Percentiles rank a stretch among this genome's conserved stretches.
phyloP scores from a whole-genome alignment of 2,113 vertebrate species.

The Calidris pugnax region DNA sequence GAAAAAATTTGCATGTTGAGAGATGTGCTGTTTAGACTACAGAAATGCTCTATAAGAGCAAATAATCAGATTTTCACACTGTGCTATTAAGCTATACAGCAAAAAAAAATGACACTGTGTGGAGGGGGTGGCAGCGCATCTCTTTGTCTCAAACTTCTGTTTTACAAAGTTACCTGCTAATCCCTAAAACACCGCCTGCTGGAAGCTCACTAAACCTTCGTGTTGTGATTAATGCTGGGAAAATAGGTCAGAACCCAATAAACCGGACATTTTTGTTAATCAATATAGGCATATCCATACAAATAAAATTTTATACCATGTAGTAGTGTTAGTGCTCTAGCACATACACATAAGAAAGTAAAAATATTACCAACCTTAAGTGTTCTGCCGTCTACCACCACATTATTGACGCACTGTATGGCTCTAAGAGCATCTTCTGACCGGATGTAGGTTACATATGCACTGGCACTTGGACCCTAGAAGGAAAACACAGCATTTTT shows the following conservation, averaged over 20 bases:
- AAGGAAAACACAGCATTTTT: background rate
- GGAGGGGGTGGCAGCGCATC: background rate
- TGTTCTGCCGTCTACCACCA: slow-evolving; percentile 97
- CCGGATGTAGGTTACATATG: slow-evolving; percentile 97
- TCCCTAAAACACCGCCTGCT: background rate
- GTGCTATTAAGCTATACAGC: background rate
- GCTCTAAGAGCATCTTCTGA: slow-evolving; percentile 98
- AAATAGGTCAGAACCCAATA: background rate
- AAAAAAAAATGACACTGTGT: background rate
- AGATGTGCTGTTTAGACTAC: background rate
- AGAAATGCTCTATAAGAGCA: background rate
- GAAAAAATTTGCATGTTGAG: background rate
- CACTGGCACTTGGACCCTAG: slow-evolving; percentile 98
- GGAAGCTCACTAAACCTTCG: background rate
- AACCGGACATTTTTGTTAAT: background rate
- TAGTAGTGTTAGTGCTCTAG: background rate
- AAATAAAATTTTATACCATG: background rate
- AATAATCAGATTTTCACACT: background rate
- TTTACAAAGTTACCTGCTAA: background rate
- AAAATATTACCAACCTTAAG: slow-evolving; percentile 87
- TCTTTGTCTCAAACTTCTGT: background rate
- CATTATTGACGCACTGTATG: slow-evolving; percentile 99
- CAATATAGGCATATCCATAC: background rate
- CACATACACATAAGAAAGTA: background rate
- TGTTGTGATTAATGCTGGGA: background rate